Percentiles rank a stretch among this genome's conserved stretches.
Evolutionary conservation across 2,888 invertebrate species (phyloP).

Genomic region (Crossocerus cetratus): DNA sequence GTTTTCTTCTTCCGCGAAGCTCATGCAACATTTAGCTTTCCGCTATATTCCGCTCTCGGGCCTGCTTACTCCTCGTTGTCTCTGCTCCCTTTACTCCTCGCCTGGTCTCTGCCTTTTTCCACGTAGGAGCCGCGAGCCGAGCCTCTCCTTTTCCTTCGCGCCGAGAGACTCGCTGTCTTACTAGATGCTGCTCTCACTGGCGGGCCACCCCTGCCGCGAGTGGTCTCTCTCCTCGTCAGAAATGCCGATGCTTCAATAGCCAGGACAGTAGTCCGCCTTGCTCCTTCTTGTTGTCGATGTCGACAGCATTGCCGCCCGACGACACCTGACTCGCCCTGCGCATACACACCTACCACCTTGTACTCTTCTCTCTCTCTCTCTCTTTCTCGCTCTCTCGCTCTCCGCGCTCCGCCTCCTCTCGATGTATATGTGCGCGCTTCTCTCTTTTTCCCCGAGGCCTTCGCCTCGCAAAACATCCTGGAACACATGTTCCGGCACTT

Average conservation of each 20-base stretch:
- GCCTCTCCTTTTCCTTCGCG: constrained; percentile 10
- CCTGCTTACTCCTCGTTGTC: constrained; percentile 13
- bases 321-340: constrained; percentile 47
- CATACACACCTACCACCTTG: background rate
- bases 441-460: constrained; percentile 42
- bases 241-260: constrained; percentile 48
- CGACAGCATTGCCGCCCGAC: constrained; percentile 29
- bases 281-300: constrained; percentile 36
- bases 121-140: background rate
- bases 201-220: background rate
- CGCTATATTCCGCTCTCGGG: constrained; percentile 45
- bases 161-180: background rate
- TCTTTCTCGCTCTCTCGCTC: background rate
- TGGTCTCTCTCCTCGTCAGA: constrained; percentile 33
- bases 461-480: constrained; percentile 55
- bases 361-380: background rate
- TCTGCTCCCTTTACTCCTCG: constrained; percentile 15
- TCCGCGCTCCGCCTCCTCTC: constrained; percentile 2
- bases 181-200: background rate
- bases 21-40: constrained; percentile 68
- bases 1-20: constrained; percentile 61
- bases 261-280: constrained; percentile 32
- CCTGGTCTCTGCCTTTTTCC: constrained; percentile 23
- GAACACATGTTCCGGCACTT: constrained; percentile 68
- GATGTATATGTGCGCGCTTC: constrained; percentile 27